Base-by-base conservation (phyloP, 2,797 vertebrate genomes). In the Chelonia mydas region DNA sequence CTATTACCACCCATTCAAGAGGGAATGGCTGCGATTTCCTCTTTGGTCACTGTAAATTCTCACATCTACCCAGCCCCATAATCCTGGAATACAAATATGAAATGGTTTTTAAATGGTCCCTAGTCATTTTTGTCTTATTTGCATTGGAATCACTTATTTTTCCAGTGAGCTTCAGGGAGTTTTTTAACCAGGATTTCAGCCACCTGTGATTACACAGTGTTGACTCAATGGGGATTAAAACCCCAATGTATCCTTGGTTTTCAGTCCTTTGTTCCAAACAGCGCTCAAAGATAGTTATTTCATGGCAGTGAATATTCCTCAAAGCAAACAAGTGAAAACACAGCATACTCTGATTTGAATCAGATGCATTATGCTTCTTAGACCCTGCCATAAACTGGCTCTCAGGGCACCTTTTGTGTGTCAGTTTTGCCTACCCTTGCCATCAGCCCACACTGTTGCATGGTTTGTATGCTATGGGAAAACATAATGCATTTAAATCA, bases 91-190 rank as follows among this genome's bases (percentile, higher is more conserved):
- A 55, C 80, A 81, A n/a, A 77, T 25, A 41, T 11, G 80, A 86
- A 28, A 57, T 54, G 7, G 19, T 78, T 82, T 5, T 72, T 0
- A 90, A 41, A 2, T 87, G 41, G n/a, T 51, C 51, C 57, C 76
- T 87, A 28, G 10, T 90, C 82, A 74, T 82, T 86, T 90, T 47
- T 45, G 85, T 74, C 37, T 96, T 93, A 87, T 97, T 97, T 96
- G 87, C 27, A 88, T 92, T 94, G 50, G 27, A 86, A 50, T 0
- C 85, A 93, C 82, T 94, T 96, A 16, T 96, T 96, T 96, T 92
- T 90, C 74, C 33, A 83, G 86, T 78, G 86, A 86, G 94, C 59
- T 89, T 41, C 90, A 86, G 86, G 5, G 2, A 54, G 55, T 16
- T 89, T 27, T 47, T 76, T 25, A 76, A 76, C 72, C 59, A 51